Percentiles rank a stretch among this genome's conserved stretches.
These are phyloP conservation scores for Mesocentrotus franciscanus DNA, from an alignment of 53 echinoderm and acorn worm genomes.

Conservation along the genomic window DNA sequence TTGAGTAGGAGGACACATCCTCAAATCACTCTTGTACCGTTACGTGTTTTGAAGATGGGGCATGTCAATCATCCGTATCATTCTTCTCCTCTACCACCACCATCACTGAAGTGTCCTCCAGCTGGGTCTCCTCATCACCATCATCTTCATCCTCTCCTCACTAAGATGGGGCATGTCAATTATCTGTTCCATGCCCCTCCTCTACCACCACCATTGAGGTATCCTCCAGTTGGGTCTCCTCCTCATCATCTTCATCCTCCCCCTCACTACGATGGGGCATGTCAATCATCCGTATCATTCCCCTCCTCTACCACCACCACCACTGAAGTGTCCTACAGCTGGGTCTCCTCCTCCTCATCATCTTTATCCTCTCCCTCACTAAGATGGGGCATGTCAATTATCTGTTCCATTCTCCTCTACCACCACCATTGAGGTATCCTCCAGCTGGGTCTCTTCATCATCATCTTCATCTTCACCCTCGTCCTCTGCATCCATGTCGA, in stretches of 20 bases:
- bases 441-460: constrained; percentile 24
- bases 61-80: not conserved
- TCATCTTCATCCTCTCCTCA: not conserved
- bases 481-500: constrained; percentile 99
- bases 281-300: constrained; percentile 62
- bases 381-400: constrained; percentile 77
- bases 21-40: not conserved
- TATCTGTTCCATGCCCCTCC: not conserved
- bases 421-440: constrained; percentile 4
- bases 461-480: constrained; percentile 85
- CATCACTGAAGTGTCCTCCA: constrained; percentile 21
- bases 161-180: not conserved
- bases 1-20: not conserved
- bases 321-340: not conserved
- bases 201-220: constrained; percentile 14
- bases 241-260: constrained; percentile 73
- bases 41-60: not conserved
- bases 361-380: constrained; percentile 76
- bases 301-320: constrained; percentile 24
- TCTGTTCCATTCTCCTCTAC: constrained; percentile 9
- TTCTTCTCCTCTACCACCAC: not conserved
- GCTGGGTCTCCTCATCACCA: constrained; percentile 7
- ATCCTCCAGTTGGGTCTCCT: constrained; percentile 23
- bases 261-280: constrained; percentile 61
- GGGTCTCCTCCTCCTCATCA: constrained; percentile 58